Evolutionary conservation across 2,888 invertebrate genomes (phyloP), one percentile per base, ranked within the genome.

Genomic region (Spatulosminthurus flaviceps): DNA sequence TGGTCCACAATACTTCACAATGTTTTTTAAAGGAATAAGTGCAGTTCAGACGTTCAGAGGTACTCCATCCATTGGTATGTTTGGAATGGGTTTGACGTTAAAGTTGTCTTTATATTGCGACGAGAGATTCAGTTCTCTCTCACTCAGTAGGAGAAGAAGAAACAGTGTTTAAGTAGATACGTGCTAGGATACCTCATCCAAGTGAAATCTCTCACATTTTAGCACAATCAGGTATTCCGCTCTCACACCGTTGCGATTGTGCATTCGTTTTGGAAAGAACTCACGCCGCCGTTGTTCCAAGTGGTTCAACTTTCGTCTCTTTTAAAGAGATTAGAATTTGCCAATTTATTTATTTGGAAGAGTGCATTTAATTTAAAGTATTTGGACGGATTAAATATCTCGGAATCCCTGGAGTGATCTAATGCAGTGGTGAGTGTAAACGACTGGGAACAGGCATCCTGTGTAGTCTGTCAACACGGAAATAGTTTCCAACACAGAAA

Each of bases 151-250:
- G 4, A 34, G 4, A 34, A 34, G 34, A 4, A 34, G 34, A 34
- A 34, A 34, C 34, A 34, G 34, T 34, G 5, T 34, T 51, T 16
- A 51, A 51, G 51, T 51, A 51, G 2, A 16, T 51, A 16, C 16
- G n/a, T n/a, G 16, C n/a, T 13, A 9, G 16, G 19, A 5, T 51
- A n/a, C n/a, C n/a, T n/a, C n/a, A n/a, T n/a, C n/a, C 51, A 51
- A 51, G 51, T 51, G 19, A 51, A 51, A 51, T 51, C 51, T 51
- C 51, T 51, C 51, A 51, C n/a, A 13, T 51, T 51, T 51, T 51
- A 51, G 51, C 51, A 51, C 51, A 9, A n/a, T 51, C 51, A 51
- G 51, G 51, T 51, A 51, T 51, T 51, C 51, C 51, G 51, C 51
- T 51, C 51, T 51, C 51, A 51, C 51, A 51, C n/a, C n/a, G 51